Evolutionary conservation across 2,888 invertebrate species (phyloP).

Genomic region (Lobophora halterata): DNA sequence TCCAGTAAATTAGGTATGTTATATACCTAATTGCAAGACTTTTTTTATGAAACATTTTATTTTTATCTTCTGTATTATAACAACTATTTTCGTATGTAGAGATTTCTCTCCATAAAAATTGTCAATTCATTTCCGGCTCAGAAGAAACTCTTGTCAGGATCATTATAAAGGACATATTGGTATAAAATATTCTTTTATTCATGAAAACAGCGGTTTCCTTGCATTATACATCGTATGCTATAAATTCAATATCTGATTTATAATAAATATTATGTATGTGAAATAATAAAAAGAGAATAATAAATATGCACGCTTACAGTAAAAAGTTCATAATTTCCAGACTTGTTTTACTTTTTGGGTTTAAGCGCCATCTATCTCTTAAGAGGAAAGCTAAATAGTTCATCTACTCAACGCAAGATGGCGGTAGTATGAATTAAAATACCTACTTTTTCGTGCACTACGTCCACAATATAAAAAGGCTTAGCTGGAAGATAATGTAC

Average conservation of each 20-base stretch:
- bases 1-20: too few species aligned
- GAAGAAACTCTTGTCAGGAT: conserved; percentile 1
- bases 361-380: not conserved
- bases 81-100: too few species aligned
- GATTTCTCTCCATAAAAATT: too few species aligned
- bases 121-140: conserved; percentile 1
- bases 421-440: not conserved
- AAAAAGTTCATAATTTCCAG: not conserved
- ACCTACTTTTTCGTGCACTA: too few species aligned
- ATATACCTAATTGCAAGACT: too few species aligned
- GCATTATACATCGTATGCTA: conserved; percentile 19
- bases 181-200: conserved; percentile 20
- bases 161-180: conserved; percentile 11
- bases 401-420: conserved; percentile 15
- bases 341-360: not conserved
- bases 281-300: conserved; percentile 15
- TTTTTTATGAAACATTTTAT: too few species aligned
- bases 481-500: not conserved
- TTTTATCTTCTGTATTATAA: too few species aligned
- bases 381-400: not conserved
- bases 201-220: conserved; percentile 10
- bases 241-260: conserved; percentile 24
- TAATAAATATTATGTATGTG: too few species aligned
- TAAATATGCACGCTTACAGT: conserved; percentile 5
- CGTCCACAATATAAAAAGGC: too few species aligned